Evolutionary conservation across 2,888 invertebrate species (phyloP).

Genomic region (Conus canariensis): DNA sequence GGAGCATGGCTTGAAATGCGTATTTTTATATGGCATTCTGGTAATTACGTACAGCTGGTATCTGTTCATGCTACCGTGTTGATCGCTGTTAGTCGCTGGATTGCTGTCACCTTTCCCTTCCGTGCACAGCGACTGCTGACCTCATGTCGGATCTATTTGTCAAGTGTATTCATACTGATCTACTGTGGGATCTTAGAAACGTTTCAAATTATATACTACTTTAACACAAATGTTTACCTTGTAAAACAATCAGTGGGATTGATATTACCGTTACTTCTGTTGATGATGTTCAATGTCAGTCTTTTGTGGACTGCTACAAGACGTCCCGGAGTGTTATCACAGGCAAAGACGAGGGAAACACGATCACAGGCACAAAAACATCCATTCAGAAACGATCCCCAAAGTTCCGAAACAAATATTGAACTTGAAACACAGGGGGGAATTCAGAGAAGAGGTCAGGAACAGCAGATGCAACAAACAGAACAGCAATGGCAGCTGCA

Average conservation of each 20-base stretch:
- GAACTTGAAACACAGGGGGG: background rate
- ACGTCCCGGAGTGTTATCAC: background rate
- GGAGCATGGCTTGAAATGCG: no score
- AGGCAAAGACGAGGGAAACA: background rate
- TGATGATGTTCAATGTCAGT: background rate
- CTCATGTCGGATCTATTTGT: background rate
- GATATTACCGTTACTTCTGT: background rate
- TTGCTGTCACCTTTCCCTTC: background rate
- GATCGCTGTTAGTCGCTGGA: conserved; percentile 1
- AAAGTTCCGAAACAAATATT: background rate
- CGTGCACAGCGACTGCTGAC: background rate
- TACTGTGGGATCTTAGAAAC: background rate
- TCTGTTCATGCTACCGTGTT: background rate
- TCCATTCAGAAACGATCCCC: background rate
- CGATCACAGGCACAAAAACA: background rate
- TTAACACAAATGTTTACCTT: background rate
- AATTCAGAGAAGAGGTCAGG: background rate
- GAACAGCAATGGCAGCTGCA: background rate
- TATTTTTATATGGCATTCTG: no score
- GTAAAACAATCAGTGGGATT: background rate
- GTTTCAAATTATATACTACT: background rate
- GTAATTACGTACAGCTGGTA: background rate
- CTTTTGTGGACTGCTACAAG: background rate
- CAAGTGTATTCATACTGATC: background rate
- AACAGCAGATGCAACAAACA: background rate